phyloP scores from a whole-genome alignment of 2,797 vertebrate genomes.

The Anguilla obscura region DNA sequence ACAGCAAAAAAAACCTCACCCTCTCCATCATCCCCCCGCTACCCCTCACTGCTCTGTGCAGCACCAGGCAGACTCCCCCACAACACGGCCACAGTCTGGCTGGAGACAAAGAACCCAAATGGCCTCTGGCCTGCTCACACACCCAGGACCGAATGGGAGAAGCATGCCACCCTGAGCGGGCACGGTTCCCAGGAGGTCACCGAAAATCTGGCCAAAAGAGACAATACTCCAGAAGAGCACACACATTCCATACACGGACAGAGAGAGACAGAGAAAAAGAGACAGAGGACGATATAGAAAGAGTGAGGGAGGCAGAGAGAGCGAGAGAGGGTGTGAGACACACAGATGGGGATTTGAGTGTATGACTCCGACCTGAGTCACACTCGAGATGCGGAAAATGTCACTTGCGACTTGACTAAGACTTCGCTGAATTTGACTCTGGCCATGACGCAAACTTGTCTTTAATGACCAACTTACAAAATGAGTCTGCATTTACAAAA shows the following conservation, averaged over 20 bases:
- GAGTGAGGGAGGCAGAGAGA: neutral
- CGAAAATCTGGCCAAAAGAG: neutral
- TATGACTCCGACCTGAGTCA: too few relatives aligned
- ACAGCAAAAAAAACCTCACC: neutral
- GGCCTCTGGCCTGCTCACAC: conserved; percentile 14
- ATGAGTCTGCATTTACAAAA: too few relatives aligned
- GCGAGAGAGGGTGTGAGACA: neutral
- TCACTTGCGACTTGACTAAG: too few relatives aligned
- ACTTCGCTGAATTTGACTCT: too few relatives aligned
- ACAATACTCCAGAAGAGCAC: neutral
- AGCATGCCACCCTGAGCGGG: conserved; percentile 10
- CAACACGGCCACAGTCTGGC: neutral
- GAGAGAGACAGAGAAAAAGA: neutral
- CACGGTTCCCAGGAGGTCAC: conserved; percentile 9
- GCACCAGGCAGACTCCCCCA: neutral
- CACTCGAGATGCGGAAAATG: neutral
- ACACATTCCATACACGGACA: neutral
- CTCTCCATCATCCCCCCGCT: neutral
- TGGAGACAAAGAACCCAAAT: conserved; percentile 19
- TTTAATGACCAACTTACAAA: too few relatives aligned
- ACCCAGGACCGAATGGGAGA: neutral
- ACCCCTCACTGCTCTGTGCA: neutral
- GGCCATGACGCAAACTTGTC: too few relatives aligned
- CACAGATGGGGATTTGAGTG: neutral
- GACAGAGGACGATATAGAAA: neutral